Base-by-base conservation (phyloP, 2,797 vertebrate species). In the Cottoperca gobio region DNA sequence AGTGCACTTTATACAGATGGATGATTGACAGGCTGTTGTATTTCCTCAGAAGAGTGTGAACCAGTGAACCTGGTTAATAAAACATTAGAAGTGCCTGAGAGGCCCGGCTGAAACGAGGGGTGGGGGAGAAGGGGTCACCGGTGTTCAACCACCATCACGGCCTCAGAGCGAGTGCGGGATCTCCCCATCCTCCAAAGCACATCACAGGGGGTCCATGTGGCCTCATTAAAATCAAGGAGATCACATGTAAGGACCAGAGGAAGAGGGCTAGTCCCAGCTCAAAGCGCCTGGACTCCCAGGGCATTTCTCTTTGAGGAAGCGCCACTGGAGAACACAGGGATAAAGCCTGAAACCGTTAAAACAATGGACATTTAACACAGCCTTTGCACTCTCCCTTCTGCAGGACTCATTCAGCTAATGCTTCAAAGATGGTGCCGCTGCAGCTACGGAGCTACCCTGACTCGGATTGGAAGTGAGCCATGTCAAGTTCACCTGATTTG, bases 221-320 rank as follows among this genome's bases (percentile, higher is more conserved):
- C 91, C 93, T 95, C 93, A 94, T 95, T 94, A 95, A 95, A 94
- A 95, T 93, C 93, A 94, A 93, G 94, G 88, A 87, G 91, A 92
- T 94, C 92, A 90, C 90, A 92, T 94, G 92, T 92, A 94, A 93
- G 91, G 92, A 94, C 91, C 91, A 95, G 91, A 93, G 92, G 89
- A 94, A 91, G 87, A 87, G 86, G 88, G 83, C 78, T 82, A 86
- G 91, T 89, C 84, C 88, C 81, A 53, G 82, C 88, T 93, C 92
- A 91, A 90, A 93, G 91, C 82, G 50, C 68, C 82, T 60, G 79
- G 81, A 78, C 88, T 92, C 92, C 91, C 84, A 86, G 85, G 91
- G 86, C 81, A 89, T 78, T 69, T 62, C 68, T 81, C 84, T 93
- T 91, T 91, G 88, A 90, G 90, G 87, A 82, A 69, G 76, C 31